Percentiles rank a stretch among this genome's conserved stretches.
Evolutionary conservation across 2,113 vertebrate species (phyloP).

Genomic region (Corydoras sp.): DNA sequence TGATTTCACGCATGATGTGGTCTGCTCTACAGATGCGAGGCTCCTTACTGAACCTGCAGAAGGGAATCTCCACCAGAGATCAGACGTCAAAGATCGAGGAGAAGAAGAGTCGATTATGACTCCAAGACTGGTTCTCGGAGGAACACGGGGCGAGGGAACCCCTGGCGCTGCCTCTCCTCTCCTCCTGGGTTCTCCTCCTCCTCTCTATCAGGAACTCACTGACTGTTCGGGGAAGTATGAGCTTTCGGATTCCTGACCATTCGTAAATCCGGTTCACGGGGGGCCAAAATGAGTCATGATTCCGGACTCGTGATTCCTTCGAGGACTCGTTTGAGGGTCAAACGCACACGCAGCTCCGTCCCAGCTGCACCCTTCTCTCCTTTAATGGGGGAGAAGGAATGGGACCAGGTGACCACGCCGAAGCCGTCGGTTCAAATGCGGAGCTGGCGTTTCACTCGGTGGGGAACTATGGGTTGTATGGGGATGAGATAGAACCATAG

Average conservation of each 20-base stretch:
- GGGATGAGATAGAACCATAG: neutral
- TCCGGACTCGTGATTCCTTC: conserved; percentile 5
- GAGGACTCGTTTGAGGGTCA: conserved; percentile 19
- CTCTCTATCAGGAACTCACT: neutral
- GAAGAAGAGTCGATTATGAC: conserved; percentile 69
- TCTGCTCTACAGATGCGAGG: conserved; percentile 84
- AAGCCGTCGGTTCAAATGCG: conserved; percentile 21
- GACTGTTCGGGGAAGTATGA: neutral
- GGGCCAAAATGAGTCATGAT: conserved; percentile 7
- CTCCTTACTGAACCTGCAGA: conserved; percentile 89
- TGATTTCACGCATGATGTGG: neutral
- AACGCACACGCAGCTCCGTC: conserved; percentile 16
- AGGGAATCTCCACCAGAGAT: conserved; percentile 82
- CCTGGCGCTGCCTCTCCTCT: neutral
- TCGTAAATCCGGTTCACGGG: conserved; percentile 17
- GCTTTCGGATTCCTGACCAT: neutral
- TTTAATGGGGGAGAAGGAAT: conserved; percentile 11
- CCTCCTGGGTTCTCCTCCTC: neutral
- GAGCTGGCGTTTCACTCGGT: neutral
- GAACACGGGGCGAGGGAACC: conserved; percentile 1
- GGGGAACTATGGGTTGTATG: neutral
- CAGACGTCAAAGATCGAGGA: conserved; percentile 79
- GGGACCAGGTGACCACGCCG: conserved; percentile 43
- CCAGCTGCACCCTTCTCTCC: conserved; percentile 33
- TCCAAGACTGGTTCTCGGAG: neutral